These are phyloP conservation scores for Eumaeus atala DNA, from an alignment of 1,140 invertebrate genomes.

Conservation along the genomic window DNA sequence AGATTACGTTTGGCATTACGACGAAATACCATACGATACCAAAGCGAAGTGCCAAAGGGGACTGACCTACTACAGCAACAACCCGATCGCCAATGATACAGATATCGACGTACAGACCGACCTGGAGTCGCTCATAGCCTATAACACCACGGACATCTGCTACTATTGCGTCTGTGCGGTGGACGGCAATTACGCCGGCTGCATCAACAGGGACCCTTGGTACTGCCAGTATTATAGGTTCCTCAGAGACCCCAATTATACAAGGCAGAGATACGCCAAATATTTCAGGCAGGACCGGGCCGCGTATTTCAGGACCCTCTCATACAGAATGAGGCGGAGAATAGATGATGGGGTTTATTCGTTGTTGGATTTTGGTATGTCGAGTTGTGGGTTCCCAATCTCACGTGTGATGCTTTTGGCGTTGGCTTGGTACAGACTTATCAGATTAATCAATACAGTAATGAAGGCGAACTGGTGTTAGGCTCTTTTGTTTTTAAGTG, in stretches of 20 bases:
- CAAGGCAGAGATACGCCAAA: conserved; percentile 34
- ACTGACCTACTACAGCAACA: conserved; percentile 51
- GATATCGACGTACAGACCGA: conserved; percentile 35
- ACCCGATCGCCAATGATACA: conserved; percentile 40
- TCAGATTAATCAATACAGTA: background rate
- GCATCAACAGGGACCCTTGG: conserved; percentile 39
- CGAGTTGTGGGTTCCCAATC: background rate
- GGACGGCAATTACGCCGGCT: conserved; percentile 27
- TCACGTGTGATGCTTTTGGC: background rate
- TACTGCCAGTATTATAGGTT: conserved; percentile 48
- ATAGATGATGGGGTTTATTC: conserved; percentile 50
- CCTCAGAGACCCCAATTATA: conserved; percentile 26
- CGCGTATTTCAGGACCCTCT: conserved; percentile 46
- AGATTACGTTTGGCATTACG: conserved; percentile 64
- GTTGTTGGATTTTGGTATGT: conserved; percentile 48
- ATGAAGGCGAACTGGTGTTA: background rate
- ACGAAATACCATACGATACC: conserved; percentile 55
- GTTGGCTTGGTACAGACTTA: too few relatives aligned
- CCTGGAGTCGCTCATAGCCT: conserved; percentile 40
- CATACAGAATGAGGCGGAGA: conserved; percentile 48
- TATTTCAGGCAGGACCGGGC: conserved; percentile 49
- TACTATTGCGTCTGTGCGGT: conserved; percentile 50
- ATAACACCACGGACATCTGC: conserved; percentile 34
- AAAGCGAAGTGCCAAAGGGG: conserved; percentile 43
- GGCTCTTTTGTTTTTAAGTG: too few relatives aligned